Percentiles rank a stretch among this genome's conserved stretches.
phyloP scores from a whole-genome alignment of 2,113 vertebrate genomes.

The Ptyas mucosa region DNA sequence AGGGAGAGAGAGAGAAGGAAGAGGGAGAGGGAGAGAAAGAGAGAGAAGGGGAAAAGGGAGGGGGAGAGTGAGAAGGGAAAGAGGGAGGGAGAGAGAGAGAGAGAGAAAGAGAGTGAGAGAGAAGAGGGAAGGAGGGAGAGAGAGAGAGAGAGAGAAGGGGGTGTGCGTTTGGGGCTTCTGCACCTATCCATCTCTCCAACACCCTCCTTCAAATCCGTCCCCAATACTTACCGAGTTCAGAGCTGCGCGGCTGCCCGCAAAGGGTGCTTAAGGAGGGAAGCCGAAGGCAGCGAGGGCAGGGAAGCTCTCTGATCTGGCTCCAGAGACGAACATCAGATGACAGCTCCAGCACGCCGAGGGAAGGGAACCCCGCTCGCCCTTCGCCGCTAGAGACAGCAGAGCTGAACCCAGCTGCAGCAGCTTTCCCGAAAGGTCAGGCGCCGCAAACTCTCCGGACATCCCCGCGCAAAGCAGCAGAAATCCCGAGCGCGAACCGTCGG shows the following conservation, averaged over 20 bases:
- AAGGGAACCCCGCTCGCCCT: too few relatives aligned
- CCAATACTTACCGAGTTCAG: background rate
- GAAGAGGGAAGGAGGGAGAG: background rate
- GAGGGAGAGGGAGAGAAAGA: too few relatives aligned
- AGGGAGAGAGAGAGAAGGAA: too few relatives aligned
- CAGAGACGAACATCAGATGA: background rate
- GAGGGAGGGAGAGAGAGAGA: too few relatives aligned
- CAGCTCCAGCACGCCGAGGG: background rate
- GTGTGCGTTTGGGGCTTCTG: background rate
- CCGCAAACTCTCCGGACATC: background rate
- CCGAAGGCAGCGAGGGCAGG: background rate
- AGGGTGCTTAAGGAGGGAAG: background rate
- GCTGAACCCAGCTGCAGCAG: background rate
- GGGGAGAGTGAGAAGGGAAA: fast-evolving
- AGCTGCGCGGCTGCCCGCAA: background rate
- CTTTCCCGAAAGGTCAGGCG: background rate
- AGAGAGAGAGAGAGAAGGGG: background rate
- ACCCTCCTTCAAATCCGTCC: background rate
- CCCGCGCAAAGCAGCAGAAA: background rate
- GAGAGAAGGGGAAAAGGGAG: fast-evolving
- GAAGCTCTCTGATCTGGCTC: background rate
- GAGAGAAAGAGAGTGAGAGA: fast-evolving
- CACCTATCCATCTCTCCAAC: background rate
- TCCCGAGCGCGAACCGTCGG: background rate
- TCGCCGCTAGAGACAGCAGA: background rate